These are phyloP conservation scores for Merops nubicus DNA, from an alignment of 2,113 vertebrate species.

Conservation along the genomic window DNA sequence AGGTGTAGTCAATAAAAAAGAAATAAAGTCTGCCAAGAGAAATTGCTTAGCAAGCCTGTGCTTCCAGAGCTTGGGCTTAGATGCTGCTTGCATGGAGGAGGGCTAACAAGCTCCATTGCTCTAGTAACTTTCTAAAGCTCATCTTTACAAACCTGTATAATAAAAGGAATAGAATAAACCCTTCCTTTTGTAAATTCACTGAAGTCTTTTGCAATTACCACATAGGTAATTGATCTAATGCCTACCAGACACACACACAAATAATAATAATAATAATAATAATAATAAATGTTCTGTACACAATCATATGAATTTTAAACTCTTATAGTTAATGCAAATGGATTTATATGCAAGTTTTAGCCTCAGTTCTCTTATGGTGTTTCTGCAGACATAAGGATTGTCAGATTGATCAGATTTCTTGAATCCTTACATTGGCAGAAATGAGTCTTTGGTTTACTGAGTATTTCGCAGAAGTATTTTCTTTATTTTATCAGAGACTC, in stretches of 20 bases:
- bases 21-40: conserved; percentile 16
- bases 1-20: neutral
- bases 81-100: neutral
- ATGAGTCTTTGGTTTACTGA: neutral
- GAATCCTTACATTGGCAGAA: neutral
- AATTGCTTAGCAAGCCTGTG: neutral
- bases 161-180: neutral
- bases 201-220: neutral
- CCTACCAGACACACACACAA: neutral
- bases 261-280: neutral
- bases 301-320: neutral
- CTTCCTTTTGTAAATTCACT: neutral
- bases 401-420: neutral
- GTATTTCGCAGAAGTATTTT: neutral
- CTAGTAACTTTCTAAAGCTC: neutral
- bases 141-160: neutral
- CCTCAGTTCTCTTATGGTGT: neutral
- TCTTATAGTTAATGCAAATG: neutral
- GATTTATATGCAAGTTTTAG: neutral
- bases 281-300: neutral
- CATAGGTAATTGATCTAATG: neutral
- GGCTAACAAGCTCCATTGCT: neutral
- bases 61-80: neutral
- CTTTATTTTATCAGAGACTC: neutral
- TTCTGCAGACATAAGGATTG: neutral